A percentile compares a stretch with the other conserved stretches of the same genome.
phyloP scores from a whole-genome alignment of 1,140 invertebrate species.

The Sarcophaga peregrina region DNA sequence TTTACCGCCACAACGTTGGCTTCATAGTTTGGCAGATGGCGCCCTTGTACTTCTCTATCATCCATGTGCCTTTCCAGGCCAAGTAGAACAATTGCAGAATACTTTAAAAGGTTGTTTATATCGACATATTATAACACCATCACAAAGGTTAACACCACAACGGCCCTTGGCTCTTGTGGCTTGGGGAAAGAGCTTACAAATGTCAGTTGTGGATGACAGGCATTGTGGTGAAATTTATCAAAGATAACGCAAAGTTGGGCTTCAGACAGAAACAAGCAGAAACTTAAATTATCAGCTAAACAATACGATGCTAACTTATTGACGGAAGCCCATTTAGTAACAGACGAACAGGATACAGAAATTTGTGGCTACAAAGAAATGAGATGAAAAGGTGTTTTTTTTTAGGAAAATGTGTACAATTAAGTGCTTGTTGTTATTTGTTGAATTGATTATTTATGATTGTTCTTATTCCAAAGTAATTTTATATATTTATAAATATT shows the following conservation, averaged over 20 bases:
- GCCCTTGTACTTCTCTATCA: constrained; percentile 88
- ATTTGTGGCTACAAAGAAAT: constrained; percentile 67
- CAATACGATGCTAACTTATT: constrained; percentile 71
- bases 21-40: constrained; percentile 89
- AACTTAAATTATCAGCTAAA: constrained; percentile 67
- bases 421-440: not conserved
- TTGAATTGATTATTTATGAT: too few relatives aligned
- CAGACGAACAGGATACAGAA: constrained; percentile 67
- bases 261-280: constrained; percentile 57
- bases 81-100: constrained; percentile 74
- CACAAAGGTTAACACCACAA: constrained; percentile 71
- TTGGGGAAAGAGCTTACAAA: constrained; percentile 80
- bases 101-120: constrained; percentile 79
- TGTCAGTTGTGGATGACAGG: constrained; percentile 76
- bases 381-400: not conserved
- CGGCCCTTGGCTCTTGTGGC: constrained; percentile 80
- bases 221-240: constrained; percentile 75
- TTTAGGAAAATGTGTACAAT: not conserved
- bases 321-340: constrained; percentile 69
- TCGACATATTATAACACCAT: constrained; percentile 85
- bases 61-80: constrained; percentile 80
- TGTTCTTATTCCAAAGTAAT: not conserved
- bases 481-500: not conserved
- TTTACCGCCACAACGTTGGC: constrained; percentile 84
- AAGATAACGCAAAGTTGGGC: constrained; percentile 73